Conservation (phyloP, 2,797 vertebrate species). For the Cossypha niveicapilla region DNA sequence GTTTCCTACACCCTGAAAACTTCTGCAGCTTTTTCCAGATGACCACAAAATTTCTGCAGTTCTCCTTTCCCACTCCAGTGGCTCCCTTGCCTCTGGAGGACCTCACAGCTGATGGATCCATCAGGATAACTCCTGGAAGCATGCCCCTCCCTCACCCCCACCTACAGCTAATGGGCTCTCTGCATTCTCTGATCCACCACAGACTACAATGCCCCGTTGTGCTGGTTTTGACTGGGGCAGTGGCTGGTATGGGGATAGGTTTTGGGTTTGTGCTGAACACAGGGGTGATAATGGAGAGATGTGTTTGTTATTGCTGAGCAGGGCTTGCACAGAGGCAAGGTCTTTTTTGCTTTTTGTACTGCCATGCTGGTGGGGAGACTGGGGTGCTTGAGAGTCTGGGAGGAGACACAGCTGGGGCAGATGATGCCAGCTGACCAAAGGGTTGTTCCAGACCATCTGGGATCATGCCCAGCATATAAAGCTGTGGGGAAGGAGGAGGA, state of each 20-base stretch:
- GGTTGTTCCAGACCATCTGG: neutral
- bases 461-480: neutral
- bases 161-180: neutral
- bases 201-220: neutral
- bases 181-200: neutral
- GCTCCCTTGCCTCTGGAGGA: neutral
- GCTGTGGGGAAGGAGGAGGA: neutral
- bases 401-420: neutral
- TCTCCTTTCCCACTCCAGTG: neutral
- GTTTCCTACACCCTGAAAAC: neutral
- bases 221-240: neutral
- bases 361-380: no score
- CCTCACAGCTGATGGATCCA: neutral
- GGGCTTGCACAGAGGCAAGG: neutral
- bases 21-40: neutral
- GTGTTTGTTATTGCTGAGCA: neutral
- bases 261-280: neutral
- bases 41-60: neutral
- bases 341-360: neutral
- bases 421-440: neutral
- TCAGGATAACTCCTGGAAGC: neutral
- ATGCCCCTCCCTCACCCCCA: neutral
- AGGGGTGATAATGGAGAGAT: neutral
- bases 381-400: fast-evolving
- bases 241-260: neutral